phyloP scores from a whole-genome alignment of 2,797 vertebrate genomes.

The Numenius phaeopus region DNA sequence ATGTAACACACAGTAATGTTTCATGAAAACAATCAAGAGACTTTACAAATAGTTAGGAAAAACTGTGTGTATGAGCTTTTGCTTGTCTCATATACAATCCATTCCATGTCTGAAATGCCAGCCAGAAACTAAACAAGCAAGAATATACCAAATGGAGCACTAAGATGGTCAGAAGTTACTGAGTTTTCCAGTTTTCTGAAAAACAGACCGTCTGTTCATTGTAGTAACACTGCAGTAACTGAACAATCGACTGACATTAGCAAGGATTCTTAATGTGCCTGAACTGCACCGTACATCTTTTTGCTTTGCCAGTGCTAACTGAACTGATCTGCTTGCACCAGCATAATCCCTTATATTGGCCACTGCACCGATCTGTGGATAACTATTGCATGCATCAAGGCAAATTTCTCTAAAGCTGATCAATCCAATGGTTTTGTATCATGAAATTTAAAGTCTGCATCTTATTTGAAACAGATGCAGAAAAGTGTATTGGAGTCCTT shows the following conservation, averaged over 20 bases:
- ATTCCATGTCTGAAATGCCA: neutral
- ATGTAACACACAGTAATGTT: neutral
- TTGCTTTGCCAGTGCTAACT: neutral
- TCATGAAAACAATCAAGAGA: slow-evolving; percentile 28
- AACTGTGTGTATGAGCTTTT: neutral
- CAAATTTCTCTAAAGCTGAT: neutral
- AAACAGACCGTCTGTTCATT: neutral
- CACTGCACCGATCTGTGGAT: neutral
- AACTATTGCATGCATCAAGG: neutral
- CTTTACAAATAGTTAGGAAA: slow-evolving; percentile 19
- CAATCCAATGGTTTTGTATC: neutral
- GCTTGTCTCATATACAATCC: neutral
- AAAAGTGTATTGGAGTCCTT: neutral
- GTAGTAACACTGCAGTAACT: neutral
- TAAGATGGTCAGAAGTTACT: neutral
- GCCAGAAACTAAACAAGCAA: neutral
- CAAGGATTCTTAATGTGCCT: neutral
- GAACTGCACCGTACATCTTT: neutral
- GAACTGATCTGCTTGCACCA: neutral
- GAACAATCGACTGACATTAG: neutral
- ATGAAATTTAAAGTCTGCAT: neutral
- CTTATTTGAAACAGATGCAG: neutral
- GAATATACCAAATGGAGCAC: neutral
- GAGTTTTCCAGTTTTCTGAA: neutral
- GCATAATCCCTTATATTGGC: neutral